Percentiles rank a stretch among this genome's conserved stretches.
phyloP scores from a whole-genome alignment of 2,113 vertebrate species.

The Tragelaphus strepsiceros region DNA sequence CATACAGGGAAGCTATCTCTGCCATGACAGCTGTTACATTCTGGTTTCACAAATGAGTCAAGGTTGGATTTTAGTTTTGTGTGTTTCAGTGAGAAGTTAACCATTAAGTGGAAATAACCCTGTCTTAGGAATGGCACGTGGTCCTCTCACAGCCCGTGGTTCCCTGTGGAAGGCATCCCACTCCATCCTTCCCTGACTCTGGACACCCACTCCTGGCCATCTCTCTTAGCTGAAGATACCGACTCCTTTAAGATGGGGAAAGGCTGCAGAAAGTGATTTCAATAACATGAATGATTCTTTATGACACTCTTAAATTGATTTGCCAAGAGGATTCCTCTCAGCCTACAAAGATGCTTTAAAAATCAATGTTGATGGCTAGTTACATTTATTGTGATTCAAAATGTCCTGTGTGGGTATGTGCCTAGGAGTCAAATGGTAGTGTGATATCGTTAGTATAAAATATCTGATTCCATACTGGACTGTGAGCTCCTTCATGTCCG shows the following conservation, averaged over 20 bases:
- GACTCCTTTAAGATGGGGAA: background rate
- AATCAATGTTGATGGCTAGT: conserved; percentile 58
- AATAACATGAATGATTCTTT: conserved; percentile 43
- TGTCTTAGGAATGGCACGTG: background rate
- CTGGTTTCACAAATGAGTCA: background rate
- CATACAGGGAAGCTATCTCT: background rate
- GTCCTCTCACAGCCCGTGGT: background rate
- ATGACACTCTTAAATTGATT: conserved; percentile 56
- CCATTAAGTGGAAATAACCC: background rate
- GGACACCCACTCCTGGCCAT: fast-evolving
- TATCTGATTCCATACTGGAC: background rate
- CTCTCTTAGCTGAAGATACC: background rate
- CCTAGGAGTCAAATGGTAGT: background rate
- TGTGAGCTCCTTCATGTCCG: background rate
- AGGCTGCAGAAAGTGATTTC: background rate
- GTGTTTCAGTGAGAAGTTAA: background rate
- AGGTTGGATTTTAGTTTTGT: background rate
- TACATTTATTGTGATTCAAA: conserved; percentile 31
- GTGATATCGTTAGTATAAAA: background rate
- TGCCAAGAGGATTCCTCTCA: conserved; percentile 53
- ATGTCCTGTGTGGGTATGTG: background rate
- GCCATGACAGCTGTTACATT: background rate
- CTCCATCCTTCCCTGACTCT: background rate
- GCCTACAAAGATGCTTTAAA: conserved; percentile 43
- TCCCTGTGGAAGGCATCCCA: background rate